Evolutionary conservation across 2,113 vertebrate species (phyloP).

Genomic region (Rhagologus leucostigma): DNA sequence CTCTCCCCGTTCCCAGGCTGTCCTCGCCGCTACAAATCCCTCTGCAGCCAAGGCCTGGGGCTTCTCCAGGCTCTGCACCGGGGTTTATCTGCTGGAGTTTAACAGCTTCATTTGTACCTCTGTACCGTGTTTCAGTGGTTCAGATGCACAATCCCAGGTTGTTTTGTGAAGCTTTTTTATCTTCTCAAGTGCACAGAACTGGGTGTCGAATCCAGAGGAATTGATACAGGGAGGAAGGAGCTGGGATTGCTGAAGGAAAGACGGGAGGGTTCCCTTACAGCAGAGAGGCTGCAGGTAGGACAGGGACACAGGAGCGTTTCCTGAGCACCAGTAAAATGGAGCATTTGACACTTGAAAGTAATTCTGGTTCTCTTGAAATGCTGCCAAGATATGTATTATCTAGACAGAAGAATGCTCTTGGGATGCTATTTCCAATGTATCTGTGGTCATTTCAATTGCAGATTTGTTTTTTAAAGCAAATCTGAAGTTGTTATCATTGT

Average conservation of each 20-base stretch:
- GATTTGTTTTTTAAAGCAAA: neutral
- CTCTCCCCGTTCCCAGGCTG: no score
- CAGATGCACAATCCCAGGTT: neutral
- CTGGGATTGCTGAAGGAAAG: neutral
- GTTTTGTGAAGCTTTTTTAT: neutral
- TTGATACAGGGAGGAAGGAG: neutral
- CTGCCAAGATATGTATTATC: neutral
- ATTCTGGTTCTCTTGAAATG: neutral
- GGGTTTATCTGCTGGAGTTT: neutral
- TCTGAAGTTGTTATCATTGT: neutral
- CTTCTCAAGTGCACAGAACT: rapidly evolving
- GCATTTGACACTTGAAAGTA: neutral
- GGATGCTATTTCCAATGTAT: neutral
- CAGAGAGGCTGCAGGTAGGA: neutral
- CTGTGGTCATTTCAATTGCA: neutral
- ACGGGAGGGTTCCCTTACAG: neutral
- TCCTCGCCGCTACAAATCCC: neutral
- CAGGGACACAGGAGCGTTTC: neutral
- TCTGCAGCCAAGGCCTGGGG: neutral
- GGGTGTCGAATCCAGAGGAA: neutral
- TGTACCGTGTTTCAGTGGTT: rapidly evolving
- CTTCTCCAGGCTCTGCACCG: neutral
- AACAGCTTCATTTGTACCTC: neutral
- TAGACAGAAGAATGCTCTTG: neutral
- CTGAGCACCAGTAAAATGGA: neutral